A percentile compares a stretch with the other conserved stretches of the same genome.
Evolutionary conservation across 2,113 vertebrate genomes (phyloP).

Genomic region (Sylvietta virens): DNA sequence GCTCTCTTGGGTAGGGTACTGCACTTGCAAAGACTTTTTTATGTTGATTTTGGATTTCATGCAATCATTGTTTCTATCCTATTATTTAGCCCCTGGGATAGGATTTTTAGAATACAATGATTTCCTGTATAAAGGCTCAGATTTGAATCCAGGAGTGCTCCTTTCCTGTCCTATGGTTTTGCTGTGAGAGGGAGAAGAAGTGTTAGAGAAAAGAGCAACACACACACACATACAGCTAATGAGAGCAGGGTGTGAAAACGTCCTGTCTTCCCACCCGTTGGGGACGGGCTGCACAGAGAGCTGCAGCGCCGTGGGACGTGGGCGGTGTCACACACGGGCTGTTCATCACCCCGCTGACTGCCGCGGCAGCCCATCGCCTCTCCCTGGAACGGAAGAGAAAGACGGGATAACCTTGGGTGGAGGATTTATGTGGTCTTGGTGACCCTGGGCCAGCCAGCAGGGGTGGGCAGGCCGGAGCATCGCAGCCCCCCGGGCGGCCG

Average conservation of each 20-base stretch:
- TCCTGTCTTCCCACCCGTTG: neutral
- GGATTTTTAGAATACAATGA: neutral
- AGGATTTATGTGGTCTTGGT: rapidly evolving
- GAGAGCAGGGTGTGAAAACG: neutral
- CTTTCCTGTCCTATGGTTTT: neutral
- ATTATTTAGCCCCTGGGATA: neutral
- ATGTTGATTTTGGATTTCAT: neutral
- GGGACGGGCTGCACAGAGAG: neutral
- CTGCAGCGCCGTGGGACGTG: rapidly evolving
- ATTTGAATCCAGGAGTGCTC: neutral
- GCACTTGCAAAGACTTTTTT: neutral
- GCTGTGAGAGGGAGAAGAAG: neutral
- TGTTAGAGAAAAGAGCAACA: neutral
- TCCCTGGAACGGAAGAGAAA: neutral
- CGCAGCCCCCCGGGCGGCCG: rapidly evolving
- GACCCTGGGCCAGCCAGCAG: neutral
- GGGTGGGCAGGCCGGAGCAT: neutral
- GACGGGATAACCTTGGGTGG: rapidly evolving
- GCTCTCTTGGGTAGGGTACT: neutral
- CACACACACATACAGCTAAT: rapidly evolving
- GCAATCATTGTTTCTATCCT: neutral
- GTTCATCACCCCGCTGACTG: neutral
- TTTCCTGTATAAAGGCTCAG: neutral
- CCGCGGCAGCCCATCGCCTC: rapidly evolving
- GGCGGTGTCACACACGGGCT: neutral